Percentiles rank a stretch among this genome's conserved stretches.
Evolutionary conservation across 2,797 vertebrate genomes (phyloP).

Genomic region (Valencia hispanica): DNA sequence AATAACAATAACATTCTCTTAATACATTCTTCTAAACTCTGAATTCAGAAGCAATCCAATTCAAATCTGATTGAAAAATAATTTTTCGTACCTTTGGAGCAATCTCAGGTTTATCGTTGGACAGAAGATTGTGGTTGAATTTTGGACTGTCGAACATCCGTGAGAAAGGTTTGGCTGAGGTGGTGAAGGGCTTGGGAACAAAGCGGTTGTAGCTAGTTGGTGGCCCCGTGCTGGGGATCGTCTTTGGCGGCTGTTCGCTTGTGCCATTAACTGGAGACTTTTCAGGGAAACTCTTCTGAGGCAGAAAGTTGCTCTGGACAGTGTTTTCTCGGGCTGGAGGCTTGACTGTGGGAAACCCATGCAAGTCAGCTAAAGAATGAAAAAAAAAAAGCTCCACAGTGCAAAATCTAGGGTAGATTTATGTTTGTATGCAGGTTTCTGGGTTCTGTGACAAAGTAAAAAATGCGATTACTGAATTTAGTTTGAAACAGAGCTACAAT

Average conservation of each 20-base stretch:
- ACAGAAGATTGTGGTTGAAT: conserved; percentile 96
- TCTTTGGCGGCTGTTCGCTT: conserved; percentile 82
- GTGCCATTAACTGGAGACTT: conserved; percentile 89
- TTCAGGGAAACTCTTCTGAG: conserved; percentile 92
- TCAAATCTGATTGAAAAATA: not conserved
- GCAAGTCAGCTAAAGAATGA: conserved; percentile 16
- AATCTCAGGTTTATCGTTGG: conserved; percentile 85
- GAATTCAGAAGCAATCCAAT: not conserved
- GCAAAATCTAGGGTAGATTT: not conserved
- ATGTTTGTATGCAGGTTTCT: not conserved
- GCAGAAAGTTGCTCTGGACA: conserved; percentile 88
- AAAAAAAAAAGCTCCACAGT: not conserved
- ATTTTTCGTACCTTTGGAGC: conserved; percentile 61
- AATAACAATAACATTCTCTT: not conserved
- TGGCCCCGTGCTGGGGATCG: conserved; percentile 64
- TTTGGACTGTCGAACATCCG: conserved; percentile 99
- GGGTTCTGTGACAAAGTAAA: not conserved
- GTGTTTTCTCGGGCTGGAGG: conserved; percentile 87
- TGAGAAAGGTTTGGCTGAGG: conserved; percentile 88
- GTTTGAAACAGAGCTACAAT: conserved; percentile 3
- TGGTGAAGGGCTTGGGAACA: conserved; percentile 88
- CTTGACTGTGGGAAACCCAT: conserved; percentile 77
- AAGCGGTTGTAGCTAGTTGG: conserved; percentile 87
- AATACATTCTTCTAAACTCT: not conserved
- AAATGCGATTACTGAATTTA: not conserved